Evolutionary conservation across 2,113 vertebrate species (phyloP), one percentile per base, ranked within the genome.

Genomic region (Ia io): DNA sequence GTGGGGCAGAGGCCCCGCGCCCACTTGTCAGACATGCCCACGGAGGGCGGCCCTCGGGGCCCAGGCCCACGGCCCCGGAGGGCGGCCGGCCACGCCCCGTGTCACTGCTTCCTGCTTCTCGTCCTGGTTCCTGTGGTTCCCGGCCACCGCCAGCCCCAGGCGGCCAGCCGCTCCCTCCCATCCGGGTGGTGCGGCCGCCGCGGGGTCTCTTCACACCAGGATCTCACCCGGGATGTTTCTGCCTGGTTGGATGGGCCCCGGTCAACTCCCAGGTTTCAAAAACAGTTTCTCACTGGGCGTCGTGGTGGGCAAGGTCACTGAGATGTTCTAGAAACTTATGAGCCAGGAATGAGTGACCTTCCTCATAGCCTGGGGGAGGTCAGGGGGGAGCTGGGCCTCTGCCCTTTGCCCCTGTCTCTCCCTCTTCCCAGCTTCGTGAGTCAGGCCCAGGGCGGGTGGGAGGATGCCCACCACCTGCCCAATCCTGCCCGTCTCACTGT

Each of bases 401-500:
- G 5, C 73, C 28, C 42, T 47, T 47, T 44, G 44, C 25, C 84
- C 56, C 71, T 0, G 18, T 67, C 47, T 51, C 35, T 63, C 71
- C 37, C 53, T 61, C 47, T 23, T 70, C 73, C 87, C 47, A 78
- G 47, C 86, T 83, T 32, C 0, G 23, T 79, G 85, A 95, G 96
- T 88, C 86, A 18, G 79, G 95, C 91, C 37, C 5, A 44, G 56
- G 59, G 67, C 3, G 25, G 11, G 28, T 7, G 18, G 91, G 42
- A 47, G 59, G 59, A 0, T 25, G 65, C 9, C 84, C 12, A 8
- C 83, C 1, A 1, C 47, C 90, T 37, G 76, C 70, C 78, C 47
- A 13, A 13, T 53, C 94, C 17, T 17, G 97, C 96, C 94, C 84
- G 97, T 92, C 94, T 97, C 96, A 97, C 97, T 97, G 97, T 97